Evolutionary conservation across 2,113 vertebrate species (phyloP).

Genomic region (Sphaerodactylus townsendi): DNA sequence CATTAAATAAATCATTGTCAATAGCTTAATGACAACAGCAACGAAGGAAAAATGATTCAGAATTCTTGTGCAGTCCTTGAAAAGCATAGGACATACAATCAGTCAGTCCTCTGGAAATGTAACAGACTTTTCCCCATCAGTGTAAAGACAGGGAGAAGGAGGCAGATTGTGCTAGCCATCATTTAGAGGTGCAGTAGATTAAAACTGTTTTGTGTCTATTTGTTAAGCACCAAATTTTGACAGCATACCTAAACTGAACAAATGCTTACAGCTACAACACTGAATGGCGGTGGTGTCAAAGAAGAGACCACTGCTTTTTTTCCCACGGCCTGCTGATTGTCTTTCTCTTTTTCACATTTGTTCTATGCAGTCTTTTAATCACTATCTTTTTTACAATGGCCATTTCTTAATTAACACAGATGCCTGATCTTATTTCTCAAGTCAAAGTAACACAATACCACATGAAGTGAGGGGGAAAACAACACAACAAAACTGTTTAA

Average conservation of each 20-base stretch:
- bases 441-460: slow-evolving; percentile 10
- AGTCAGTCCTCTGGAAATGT: background rate
- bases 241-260: slow-evolving; percentile 47
- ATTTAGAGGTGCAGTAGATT: slow-evolving; percentile 12
- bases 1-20: slow-evolving; percentile 2
- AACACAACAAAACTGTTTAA: slow-evolving; percentile 6
- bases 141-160: background rate
- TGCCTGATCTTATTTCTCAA: slow-evolving; percentile 21
- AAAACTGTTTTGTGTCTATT: slow-evolving; percentile 1
- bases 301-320: slow-evolving; percentile 10
- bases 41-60: background rate
- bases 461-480: slow-evolving; percentile 36
- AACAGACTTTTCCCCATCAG: background rate
- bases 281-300: slow-evolving; percentile 52
- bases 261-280: slow-evolving; percentile 46
- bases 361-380: slow-evolving; percentile 36
- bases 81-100: background rate
- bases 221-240: slow-evolving; percentile 20
- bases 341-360: slow-evolving; percentile 37
- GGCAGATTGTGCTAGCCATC: slow-evolving; percentile 5
- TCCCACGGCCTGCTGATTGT: slow-evolving; percentile 30
- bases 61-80: fast-evolving
- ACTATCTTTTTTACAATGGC: slow-evolving; percentile 23
- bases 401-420: slow-evolving; percentile 35
- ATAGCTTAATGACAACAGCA: slow-evolving; percentile 1